These are phyloP conservation scores for Streptopelia turtur DNA, from an alignment of 2,797 vertebrate species.

Conservation along the genomic window DNA sequence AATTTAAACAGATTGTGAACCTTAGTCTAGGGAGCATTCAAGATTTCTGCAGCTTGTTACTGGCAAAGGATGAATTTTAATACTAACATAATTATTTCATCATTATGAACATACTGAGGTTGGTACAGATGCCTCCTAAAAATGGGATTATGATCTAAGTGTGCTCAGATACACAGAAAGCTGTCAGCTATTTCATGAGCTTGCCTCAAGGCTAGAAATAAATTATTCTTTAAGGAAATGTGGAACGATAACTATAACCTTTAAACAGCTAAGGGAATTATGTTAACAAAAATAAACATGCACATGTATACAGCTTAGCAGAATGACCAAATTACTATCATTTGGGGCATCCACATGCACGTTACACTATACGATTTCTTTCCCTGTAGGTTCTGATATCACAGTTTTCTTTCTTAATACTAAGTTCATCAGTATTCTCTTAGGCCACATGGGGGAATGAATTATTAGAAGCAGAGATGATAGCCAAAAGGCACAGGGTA, in stretches of 20 bases:
- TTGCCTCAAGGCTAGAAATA: conserved; percentile 5
- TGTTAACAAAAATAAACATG: conserved; percentile 1
- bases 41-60: conserved; percentile 47
- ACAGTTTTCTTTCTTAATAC: neutral
- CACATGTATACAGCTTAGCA: neutral
- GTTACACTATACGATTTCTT: neutral
- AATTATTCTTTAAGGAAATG: conserved; percentile 23
- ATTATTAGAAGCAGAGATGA: neutral
- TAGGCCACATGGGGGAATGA: neutral
- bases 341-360: neutral
- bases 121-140: conserved; percentile 28
- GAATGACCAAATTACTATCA: neutral
- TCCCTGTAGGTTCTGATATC: neutral
- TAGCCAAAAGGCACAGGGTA: neutral
- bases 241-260: neutral
- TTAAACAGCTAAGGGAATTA: conserved; percentile 12
- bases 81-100: conserved; percentile 50
- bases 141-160: conserved; percentile 13
- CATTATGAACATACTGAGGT: conserved; percentile 33
- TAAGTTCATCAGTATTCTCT: neutral
- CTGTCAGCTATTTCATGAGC: conserved; percentile 14
- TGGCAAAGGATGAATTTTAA: conserved; percentile 56
- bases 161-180: conserved; percentile 21
- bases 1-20: conserved; percentile 66
- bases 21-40: conserved; percentile 54